These are phyloP conservation scores for Sarcophaga bullata DNA, from an alignment of 1,140 invertebrate species.

Conservation along the genomic window DNA sequence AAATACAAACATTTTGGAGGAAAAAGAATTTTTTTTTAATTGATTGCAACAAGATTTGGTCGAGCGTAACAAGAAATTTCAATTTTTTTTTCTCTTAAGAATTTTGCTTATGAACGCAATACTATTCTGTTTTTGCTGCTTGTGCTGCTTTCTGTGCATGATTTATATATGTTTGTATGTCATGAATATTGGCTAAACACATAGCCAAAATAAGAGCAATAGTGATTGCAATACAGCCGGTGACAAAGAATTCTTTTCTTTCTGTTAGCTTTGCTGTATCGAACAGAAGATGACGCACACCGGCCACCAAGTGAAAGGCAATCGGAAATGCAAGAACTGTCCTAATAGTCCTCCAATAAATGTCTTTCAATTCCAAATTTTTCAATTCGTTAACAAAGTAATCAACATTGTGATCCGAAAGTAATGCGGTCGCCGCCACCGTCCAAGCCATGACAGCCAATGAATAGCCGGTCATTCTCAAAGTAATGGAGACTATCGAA, in stretches of 20 bases:
- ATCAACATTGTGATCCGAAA: slow-evolving; percentile 69
- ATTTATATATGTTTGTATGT: neutral
- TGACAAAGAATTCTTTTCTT: slow-evolving; percentile 77
- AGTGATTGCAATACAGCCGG: slow-evolving; percentile 73
- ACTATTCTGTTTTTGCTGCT: too few relatives aligned
- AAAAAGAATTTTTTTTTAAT: neutral
- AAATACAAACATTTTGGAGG: neutral
- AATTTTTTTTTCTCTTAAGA: neutral
- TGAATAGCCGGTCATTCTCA: slow-evolving; percentile 79
- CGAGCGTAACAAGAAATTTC: too few relatives aligned
- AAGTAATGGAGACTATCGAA: slow-evolving; percentile 80
- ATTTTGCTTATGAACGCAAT: too few relatives aligned
- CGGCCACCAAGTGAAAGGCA: slow-evolving; percentile 76
- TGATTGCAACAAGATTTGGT: too few relatives aligned
- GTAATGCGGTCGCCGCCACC: slow-evolving; percentile 68
- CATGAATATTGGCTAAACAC: slow-evolving; percentile 57
- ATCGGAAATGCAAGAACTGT: slow-evolving; percentile 72
- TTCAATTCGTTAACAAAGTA: slow-evolving; percentile 71
- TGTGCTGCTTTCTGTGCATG: neutral
- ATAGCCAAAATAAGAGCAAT: slow-evolving; percentile 57
- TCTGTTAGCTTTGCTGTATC: slow-evolving; percentile 76
- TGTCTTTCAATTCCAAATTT: slow-evolving; percentile 68
- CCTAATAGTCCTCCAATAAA: slow-evolving; percentile 68
- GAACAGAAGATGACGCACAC: slow-evolving; percentile 78
- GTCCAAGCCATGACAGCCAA: slow-evolving; percentile 68